Percentiles rank a stretch among this genome's conserved stretches.
Conservation (phyloP, 2,797 vertebrate species). For the Syngnathus rostellatus region DNA sequence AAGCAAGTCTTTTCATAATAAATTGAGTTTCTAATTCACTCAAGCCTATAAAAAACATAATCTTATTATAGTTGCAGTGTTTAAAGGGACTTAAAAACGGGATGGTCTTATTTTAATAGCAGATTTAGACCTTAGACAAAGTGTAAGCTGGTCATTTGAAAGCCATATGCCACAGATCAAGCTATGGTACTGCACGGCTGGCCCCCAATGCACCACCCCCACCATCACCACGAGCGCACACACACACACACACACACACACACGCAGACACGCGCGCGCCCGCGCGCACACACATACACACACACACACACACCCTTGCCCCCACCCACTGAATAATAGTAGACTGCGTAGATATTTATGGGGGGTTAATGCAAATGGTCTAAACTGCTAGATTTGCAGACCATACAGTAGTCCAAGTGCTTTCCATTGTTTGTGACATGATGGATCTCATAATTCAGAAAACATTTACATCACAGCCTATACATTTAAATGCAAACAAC, state of each 20-base stretch:
- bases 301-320: too few relatives aligned
- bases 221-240: background rate
- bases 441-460: background rate
- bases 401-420: background rate
- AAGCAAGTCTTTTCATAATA: slow-evolving; percentile 24
- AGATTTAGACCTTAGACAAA: slow-evolving; percentile 69
- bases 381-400: background rate
- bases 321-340: too few relatives aligned
- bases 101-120: slow-evolving; percentile 66
- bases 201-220: background rate
- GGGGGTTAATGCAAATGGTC: background rate
- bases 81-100: slow-evolving; percentile 67
- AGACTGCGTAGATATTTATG: too few relatives aligned
- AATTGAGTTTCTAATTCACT: slow-evolving; percentile 14
- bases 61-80: slow-evolving; percentile 65
- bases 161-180: slow-evolving; percentile 73
- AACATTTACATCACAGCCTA: background rate
- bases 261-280: too few relatives aligned
- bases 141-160: slow-evolving; percentile 66
- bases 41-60: slow-evolving; percentile 51
- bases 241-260: too few relatives aligned
- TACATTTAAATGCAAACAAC: slow-evolving; percentile 1
- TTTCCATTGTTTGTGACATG: background rate
- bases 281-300: too few relatives aligned
- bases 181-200: slow-evolving; percentile 31